Base-by-base conservation (phyloP, 2,797 vertebrate genomes). In the Caiman crocodilus region DNA sequence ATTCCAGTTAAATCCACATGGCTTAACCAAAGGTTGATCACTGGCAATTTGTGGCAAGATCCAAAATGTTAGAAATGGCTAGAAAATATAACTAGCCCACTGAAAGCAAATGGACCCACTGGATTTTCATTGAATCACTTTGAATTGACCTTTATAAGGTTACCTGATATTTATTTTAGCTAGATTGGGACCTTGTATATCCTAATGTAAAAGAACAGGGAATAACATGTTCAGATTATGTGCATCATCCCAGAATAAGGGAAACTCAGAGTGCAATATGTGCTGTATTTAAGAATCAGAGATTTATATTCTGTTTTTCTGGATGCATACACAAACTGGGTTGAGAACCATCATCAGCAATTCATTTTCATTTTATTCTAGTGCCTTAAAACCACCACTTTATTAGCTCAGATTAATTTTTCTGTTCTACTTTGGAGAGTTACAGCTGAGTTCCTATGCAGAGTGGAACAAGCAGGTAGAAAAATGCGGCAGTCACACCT, bases 1-100 rank as follows among this genome's bases (percentile, higher is more conserved):
- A 75, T 23, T 87, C 78, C 13, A 78, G 75, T 88, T 67, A 65
- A 89, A 87, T 82, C 85, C 67, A 77, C 78, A 85, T 20, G 87
- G 82, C 23, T 89, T 7, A 58, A 30, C 21, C 25, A 67, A 63
- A 13, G 85, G 20, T 42, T 58, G 28, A 55, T 3, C 81, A 81
- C 71, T 55, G 4, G 3, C 50, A 89, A 32, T 20, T 75, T 86
- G 61, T 84, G 50, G 65, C 89, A 0, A 1, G 10, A 12, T 88
- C 60, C 17, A 42, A 90, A 85, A 55, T 3, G 13, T 75, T 71
- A 82, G 71, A n/a, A 83, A 85, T 55, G 11, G 21, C n/a, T 30
- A 23, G 65, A 64, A 91, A 88, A 88, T 59, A 77, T 21, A 59
- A 30, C 30, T 55, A 58, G 69, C 50, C 63, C 35, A 16, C 65